These are phyloP conservation scores for Agriopis aurantiaria DNA, from an alignment of 2,888 invertebrate genomes.

Conservation along the genomic window DNA sequence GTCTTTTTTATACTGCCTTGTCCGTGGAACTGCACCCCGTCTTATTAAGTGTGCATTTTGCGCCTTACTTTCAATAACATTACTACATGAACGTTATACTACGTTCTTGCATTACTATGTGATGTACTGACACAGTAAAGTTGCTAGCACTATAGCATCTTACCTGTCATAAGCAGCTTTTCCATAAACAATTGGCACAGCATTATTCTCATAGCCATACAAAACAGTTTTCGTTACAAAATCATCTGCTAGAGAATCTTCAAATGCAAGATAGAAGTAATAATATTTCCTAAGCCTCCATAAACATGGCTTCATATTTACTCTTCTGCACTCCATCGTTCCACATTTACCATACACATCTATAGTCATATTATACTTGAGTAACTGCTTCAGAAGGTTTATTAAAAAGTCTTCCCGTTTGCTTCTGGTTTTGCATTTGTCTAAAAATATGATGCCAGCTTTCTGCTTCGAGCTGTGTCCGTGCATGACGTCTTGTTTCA, in stretches of 20 bases:
- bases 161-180: constrained; percentile 86
- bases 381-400: constrained; percentile 76
- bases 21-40: too few species aligned
- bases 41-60: too few species aligned
- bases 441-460: constrained; percentile 70
- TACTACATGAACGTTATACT: too few species aligned
- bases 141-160: not conserved
- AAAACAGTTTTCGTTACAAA: constrained; percentile 80
- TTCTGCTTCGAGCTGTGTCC: constrained; percentile 61
- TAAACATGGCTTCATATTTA: constrained; percentile 65
- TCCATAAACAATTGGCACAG: constrained; percentile 89
- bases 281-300: constrained; percentile 84
- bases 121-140: not conserved
- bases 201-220: constrained; percentile 83
- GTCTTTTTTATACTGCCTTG: too few species aligned
- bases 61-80: too few species aligned
- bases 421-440: constrained; percentile 67
- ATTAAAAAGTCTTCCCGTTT: constrained; percentile 63
- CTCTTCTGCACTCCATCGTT: constrained; percentile 58
- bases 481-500: constrained; percentile 49
- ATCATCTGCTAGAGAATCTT: constrained; percentile 89
- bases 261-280: constrained; percentile 90
- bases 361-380: constrained; percentile 67
- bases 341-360: constrained; percentile 87
- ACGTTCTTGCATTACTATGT: too few species aligned